Evolutionary conservation across 2,888 invertebrate species (phyloP).

Genomic region (Ecdyonurus torrentis): DNA sequence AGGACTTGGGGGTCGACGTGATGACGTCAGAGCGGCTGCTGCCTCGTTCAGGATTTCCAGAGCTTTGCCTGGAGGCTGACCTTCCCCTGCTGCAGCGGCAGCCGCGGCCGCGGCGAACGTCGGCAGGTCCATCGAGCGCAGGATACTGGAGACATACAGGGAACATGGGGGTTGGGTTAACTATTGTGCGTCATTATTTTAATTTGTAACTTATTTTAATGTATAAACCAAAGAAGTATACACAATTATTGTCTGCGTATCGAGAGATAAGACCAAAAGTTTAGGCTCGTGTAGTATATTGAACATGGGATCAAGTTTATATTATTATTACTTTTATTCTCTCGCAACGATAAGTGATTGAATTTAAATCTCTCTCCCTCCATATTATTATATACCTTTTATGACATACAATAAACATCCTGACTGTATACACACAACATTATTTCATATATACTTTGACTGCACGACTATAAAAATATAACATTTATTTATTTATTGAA

Average conservation of each 20-base stretch:
- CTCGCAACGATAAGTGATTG: not conserved
- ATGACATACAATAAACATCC: not conserved
- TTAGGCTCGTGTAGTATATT: no score
- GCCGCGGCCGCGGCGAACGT: slow-evolving; percentile 32
- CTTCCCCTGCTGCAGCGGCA: slow-evolving; percentile 18
- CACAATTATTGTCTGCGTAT: no score
- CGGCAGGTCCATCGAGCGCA: slow-evolving; percentile 61
- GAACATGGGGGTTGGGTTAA: no score
- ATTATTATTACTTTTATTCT: no score
- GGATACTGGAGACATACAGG: slow-evolving; percentile 41
- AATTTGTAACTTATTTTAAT: no score
- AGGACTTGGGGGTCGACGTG: slow-evolving; percentile 6
- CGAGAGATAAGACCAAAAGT: no score
- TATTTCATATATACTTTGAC: not conserved
- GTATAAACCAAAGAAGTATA: no score
- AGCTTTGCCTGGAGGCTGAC: not conserved
- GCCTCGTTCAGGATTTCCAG: not conserved
- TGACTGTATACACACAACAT: not conserved
- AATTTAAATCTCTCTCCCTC: not conserved
- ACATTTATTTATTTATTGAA: not conserved
- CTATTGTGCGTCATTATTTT: no score
- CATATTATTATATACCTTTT: no score
- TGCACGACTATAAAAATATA: not conserved
- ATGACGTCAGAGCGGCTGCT: not conserved
- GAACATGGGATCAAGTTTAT: no score